phyloP scores from a whole-genome alignment of 1,140 invertebrate genomes.

The Papilio xuthus region DNA sequence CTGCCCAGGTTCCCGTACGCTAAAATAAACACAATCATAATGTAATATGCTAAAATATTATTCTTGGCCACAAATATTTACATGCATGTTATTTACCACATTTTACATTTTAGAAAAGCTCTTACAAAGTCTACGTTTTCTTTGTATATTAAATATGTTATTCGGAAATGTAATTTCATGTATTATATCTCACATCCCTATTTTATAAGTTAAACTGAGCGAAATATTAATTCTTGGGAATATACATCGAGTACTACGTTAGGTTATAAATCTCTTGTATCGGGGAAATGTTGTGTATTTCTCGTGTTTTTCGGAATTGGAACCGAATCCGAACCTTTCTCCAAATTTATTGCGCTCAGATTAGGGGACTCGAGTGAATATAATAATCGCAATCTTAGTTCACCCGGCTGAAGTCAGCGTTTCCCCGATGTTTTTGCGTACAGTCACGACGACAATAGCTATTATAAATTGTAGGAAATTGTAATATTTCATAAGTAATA shows the following conservation, averaged over 20 bases:
- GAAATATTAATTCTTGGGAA: background rate
- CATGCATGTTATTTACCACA: background rate
- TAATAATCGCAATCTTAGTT: constrained; percentile 28
- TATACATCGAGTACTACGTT: background rate
- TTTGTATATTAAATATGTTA: background rate
- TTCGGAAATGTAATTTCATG: background rate
- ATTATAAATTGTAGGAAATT: background rate
- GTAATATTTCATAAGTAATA: background rate
- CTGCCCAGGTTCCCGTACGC: constrained; percentile 97
- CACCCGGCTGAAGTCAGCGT: background rate
- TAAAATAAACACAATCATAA: constrained; percentile 80
- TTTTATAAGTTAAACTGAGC: constrained; percentile 6
- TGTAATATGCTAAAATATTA: constrained; percentile 37
- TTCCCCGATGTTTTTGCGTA: constrained; percentile 6
- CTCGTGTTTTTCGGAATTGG: constrained; percentile 10
- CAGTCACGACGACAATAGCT: background rate
- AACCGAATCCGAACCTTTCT: constrained; percentile 3
- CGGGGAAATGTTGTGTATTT: constrained; percentile 23
- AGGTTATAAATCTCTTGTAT: constrained; percentile 25
- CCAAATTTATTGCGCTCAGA: constrained; percentile 15
- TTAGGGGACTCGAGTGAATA: constrained; percentile 15
- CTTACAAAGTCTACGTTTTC: background rate
- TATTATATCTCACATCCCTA: background rate
- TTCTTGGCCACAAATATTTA: constrained; percentile 27
- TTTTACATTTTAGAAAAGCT: constrained; percentile 18